Conservation (phyloP, 2,113 vertebrate species). For the Phodopus roborovskii region DNA sequence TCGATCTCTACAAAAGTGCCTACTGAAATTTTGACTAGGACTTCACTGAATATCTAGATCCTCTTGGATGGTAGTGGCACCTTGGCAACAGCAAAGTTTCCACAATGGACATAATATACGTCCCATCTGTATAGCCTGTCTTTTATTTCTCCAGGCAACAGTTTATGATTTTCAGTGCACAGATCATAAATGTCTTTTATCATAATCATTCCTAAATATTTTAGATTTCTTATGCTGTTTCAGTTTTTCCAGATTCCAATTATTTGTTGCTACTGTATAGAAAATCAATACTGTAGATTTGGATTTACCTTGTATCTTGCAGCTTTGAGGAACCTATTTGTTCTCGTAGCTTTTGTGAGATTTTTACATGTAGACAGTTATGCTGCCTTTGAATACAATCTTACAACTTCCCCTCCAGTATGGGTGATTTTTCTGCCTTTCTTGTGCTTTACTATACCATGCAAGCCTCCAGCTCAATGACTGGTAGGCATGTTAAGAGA, state of each 20-base stretch:
- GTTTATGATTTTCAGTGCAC: neutral
- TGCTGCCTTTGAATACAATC: neutral
- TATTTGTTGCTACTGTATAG: neutral
- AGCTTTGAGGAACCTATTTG: neutral
- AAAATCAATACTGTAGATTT: neutral
- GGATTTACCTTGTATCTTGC: neutral
- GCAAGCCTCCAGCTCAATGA: neutral
- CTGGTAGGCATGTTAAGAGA: neutral
- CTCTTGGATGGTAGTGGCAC: neutral
- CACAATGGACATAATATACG: neutral
- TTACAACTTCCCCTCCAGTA: neutral
- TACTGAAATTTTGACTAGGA: neutral
- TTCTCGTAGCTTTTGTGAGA: neutral
- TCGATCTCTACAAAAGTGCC: neutral
- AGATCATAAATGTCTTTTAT: neutral
- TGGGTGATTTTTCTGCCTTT: neutral
- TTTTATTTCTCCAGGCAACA: neutral
- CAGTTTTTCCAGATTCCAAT: neutral
- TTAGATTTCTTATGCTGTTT: neutral
- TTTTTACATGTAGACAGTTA: neutral
- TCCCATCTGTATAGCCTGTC: neutral
- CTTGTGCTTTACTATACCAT: neutral
- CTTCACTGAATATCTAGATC: neutral
- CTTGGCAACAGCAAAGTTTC: neutral
- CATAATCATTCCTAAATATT: neutral